Conservation (phyloP, 2,113 vertebrate genomes). For the Sarotherodon lohbergeri region DNA sequence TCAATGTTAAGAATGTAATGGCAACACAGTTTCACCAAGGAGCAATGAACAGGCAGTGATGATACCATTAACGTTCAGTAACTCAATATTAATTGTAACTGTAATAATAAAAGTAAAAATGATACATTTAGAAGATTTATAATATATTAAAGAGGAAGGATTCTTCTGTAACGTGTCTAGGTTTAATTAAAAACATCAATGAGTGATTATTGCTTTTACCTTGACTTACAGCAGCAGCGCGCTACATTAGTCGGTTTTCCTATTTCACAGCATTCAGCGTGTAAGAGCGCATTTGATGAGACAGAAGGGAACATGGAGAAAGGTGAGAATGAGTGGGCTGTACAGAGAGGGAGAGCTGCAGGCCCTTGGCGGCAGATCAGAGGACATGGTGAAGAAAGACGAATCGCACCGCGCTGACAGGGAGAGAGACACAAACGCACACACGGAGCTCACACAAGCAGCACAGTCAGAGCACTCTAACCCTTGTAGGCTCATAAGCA, state of each 20-base stretch:
- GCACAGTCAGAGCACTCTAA: not conserved
- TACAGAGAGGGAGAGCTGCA: not conserved
- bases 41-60: not conserved
- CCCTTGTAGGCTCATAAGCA: not conserved
- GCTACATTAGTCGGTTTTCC: not conserved
- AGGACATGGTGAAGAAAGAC: conserved; percentile 18
- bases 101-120: not conserved
- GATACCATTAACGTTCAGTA: not conserved
- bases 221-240: not conserved
- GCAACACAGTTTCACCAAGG: not conserved
- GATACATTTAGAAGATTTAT: not conserved
- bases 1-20: not conserved
- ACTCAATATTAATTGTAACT: not conserved
- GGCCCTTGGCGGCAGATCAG: conserved; percentile 33
- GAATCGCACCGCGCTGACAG: not conserved
- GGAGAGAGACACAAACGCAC: not conserved
- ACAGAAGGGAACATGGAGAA: not conserved
- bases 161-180: not conserved
- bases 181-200: not conserved
- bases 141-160: not conserved
- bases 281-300: not conserved
- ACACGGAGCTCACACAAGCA: not conserved
- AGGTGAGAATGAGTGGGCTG: conserved; percentile 29
- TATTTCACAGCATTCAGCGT: not conserved
- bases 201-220: not conserved